Evolutionary conservation across 2,888 invertebrate species (phyloP).

Genomic region (Chrysomela aeneicollis): DNA sequence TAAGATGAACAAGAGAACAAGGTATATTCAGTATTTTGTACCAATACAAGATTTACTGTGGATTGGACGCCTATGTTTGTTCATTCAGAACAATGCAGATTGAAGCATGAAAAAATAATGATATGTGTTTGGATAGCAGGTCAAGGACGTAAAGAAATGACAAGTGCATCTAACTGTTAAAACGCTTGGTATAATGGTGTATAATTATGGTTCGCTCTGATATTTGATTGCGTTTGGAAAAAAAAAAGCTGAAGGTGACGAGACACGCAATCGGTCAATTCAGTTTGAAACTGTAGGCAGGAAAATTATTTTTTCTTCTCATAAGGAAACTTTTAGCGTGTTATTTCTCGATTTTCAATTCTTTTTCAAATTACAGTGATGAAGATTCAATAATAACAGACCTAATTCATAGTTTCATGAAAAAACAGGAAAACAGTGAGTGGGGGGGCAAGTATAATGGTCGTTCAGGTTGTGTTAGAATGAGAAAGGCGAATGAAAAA

Average conservation of each 20-base stretch:
- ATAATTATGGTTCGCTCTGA: conserved; percentile 1
- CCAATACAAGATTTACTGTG: no score
- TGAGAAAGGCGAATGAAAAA: no score
- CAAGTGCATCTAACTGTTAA: conserved; percentile 18
- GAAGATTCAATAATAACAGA: no score
- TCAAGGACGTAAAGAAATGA: conserved; percentile 12
- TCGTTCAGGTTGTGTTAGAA: no score
- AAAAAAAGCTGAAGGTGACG: not conserved
- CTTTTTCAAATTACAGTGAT: no score
- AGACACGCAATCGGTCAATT: conserved; percentile 2
- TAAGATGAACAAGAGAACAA: no score
- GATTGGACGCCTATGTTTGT: no score
- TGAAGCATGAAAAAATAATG: not conserved
- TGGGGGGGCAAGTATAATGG: no score
- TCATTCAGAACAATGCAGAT: not conserved
- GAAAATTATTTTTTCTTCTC: not conserved
- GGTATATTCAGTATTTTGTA: no score
- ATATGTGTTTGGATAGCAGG: not conserved
- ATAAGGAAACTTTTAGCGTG: not conserved
- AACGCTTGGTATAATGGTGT: not conserved
- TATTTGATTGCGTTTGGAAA: not conserved
- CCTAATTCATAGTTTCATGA: no score
- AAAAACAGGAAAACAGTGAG: no score
- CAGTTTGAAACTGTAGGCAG: not conserved
- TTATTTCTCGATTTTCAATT: no score